Evolutionary conservation across 35 echinoderm and acorn worm species (phyloP).

Genomic region (Acanthaster planci): DNA sequence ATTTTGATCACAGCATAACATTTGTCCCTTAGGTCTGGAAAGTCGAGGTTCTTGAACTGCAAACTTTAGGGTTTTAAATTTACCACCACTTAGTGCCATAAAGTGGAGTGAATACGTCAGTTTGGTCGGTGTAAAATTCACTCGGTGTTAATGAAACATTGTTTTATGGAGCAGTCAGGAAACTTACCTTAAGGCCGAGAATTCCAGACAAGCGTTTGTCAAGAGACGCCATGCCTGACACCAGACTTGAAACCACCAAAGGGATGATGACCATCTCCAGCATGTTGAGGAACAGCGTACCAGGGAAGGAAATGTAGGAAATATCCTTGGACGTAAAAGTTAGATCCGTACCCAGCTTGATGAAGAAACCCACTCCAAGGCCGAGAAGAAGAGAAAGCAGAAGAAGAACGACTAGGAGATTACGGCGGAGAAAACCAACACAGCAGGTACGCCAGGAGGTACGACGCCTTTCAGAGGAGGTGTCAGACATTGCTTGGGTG

Average conservation of each 20-base stretch:
- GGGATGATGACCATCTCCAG: slow-evolving; percentile 95
- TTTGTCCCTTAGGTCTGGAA: too few relatives aligned
- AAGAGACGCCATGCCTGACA: slow-evolving; percentile 88
- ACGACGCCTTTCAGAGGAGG: not conserved
- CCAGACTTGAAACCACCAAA: slow-evolving; percentile 75
- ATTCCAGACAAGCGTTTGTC: slow-evolving; percentile 76
- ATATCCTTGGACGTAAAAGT: slow-evolving; percentile 81
- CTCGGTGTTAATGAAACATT: too few relatives aligned
- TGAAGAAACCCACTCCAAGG: slow-evolving; percentile 61
- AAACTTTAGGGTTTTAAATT: too few relatives aligned
- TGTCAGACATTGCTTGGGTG: not conserved
- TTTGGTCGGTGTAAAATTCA: too few relatives aligned
- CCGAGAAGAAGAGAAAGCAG: slow-evolving; percentile 63
- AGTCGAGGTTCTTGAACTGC: too few relatives aligned
- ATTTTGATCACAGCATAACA: too few relatives aligned
- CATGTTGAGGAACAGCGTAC: slow-evolving; percentile 93
- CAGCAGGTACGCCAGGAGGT: not conserved
- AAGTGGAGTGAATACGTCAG: too few relatives aligned
- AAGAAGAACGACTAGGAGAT: slow-evolving; percentile 75
- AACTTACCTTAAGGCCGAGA: slow-evolving; percentile 36
- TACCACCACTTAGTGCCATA: too few relatives aligned
- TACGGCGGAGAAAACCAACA: slow-evolving; percentile 38
- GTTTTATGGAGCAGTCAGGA: too few relatives aligned
- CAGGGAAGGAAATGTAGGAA: slow-evolving; percentile 90
- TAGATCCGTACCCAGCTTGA: slow-evolving; percentile 66